A percentile compares a stretch with the other conserved stretches of the same genome.
phyloP scores from a whole-genome alignment of 2,113 vertebrate genomes.

The Ameiurus melas region DNA sequence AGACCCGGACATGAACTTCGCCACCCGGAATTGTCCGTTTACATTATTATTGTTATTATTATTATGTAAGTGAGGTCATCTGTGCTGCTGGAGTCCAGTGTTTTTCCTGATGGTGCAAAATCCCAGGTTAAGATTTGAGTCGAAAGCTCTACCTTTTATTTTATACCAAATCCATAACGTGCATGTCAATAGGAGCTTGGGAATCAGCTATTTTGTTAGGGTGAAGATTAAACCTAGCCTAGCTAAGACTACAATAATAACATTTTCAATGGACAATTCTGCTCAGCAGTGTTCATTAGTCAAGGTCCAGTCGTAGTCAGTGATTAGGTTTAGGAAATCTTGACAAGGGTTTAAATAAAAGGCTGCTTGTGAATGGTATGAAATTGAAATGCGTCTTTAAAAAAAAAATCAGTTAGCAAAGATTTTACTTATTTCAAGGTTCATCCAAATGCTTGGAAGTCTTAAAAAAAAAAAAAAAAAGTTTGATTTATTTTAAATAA shows the following conservation, averaged over 20 bases:
- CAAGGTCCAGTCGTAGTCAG: background rate
- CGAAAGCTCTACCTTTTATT: background rate
- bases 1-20: constrained; percentile 5
- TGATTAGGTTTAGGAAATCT: background rate
- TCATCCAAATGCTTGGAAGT: background rate
- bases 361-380: background rate
- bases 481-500: background rate
- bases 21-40: background rate
- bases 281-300: background rate
- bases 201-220: background rate
- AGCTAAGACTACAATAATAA: background rate
- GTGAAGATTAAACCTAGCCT: background rate
- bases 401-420: background rate
- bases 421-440: background rate
- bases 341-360: background rate
- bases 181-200: background rate
- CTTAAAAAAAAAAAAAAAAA: background rate
- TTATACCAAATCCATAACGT: background rate
- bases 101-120: background rate
- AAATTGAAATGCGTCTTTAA: background rate
- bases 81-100: background rate
- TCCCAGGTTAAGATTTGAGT: constrained; percentile 6
- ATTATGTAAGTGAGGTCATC: constrained; percentile 3
- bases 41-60: background rate
- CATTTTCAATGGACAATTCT: background rate